Conservation (phyloP, 2,888 invertebrate genomes). For the Cerastis rubricosa region DNA sequence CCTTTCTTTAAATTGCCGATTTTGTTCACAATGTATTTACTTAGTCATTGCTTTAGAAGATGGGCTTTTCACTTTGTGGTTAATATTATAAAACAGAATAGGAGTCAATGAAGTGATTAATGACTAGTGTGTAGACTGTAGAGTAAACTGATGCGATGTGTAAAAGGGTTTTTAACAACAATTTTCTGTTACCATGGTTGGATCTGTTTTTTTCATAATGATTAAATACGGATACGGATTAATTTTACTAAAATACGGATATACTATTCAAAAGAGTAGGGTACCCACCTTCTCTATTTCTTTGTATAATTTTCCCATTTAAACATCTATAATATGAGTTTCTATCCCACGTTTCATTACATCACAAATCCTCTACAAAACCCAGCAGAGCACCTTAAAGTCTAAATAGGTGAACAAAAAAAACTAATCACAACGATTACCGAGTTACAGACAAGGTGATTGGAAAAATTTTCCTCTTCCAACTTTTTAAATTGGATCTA, state of each 20-base stretch:
- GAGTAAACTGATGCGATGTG: not conserved
- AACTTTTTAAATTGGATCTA: slow-evolving; percentile 90
- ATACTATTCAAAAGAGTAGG: not conserved
- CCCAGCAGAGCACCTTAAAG: slow-evolving; percentile 28
- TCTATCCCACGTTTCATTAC: slow-evolving; percentile 37
- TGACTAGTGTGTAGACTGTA: not conserved
- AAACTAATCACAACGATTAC: slow-evolving; percentile 86
- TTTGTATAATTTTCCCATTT: not conserved
- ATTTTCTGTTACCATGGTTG: too few species aligned
- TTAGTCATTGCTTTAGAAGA: not conserved
- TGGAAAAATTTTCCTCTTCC: slow-evolving; percentile 87
- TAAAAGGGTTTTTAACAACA: too few species aligned
- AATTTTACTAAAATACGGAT: not conserved
- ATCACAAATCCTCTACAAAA: slow-evolving; percentile 49
- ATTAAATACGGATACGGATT: not conserved
- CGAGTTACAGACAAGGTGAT: slow-evolving; percentile 81
- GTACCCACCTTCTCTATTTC: not conserved
- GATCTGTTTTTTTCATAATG: not conserved
- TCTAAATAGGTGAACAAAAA: slow-evolving; percentile 72
- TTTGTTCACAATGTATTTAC: not conserved
- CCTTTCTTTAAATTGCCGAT: not conserved
- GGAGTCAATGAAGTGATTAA: not conserved
- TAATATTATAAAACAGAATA: not conserved
- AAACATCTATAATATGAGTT: not conserved
- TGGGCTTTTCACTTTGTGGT: not conserved